These are phyloP conservation scores for Aphaenogaster rudis DNA, from an alignment of 1,140 invertebrate species.

Conservation along the genomic window DNA sequence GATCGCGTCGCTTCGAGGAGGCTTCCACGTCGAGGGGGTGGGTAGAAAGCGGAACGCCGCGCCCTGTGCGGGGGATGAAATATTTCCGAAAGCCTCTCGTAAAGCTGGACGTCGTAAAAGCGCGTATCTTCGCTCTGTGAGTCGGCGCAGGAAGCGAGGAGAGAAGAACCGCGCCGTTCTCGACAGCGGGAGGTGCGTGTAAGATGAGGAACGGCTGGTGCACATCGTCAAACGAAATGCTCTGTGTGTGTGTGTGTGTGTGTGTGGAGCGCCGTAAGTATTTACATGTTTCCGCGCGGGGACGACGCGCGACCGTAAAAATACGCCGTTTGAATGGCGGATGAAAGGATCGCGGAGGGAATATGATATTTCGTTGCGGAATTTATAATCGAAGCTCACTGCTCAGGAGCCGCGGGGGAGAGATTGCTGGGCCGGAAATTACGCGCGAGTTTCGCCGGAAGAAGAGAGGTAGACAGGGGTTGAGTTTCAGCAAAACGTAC, in stretches of 20 bases:
- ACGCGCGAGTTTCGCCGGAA: conserved; percentile 41
- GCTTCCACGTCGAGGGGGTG: not conserved
- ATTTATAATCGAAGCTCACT: conserved; percentile 70
- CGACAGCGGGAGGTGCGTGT: conserved; percentile 44
- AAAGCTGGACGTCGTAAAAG: conserved; percentile 81
- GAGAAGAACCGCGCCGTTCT: conserved; percentile 32
- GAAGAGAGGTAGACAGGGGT: not conserved
- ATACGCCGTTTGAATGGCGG: conserved; percentile 66
- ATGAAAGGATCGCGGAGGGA: conserved; percentile 60
- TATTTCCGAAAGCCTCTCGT: conserved; percentile 78
- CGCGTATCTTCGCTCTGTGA: conserved; percentile 73
- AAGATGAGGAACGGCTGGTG: conserved; percentile 63
- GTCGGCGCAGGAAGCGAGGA: not conserved
- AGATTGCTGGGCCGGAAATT: conserved; percentile 57
- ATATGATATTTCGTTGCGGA: conserved; percentile 67
- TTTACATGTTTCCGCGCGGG: conserved; percentile 71
- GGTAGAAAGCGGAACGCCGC: conserved; percentile 33
- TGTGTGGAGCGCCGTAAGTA: conserved; percentile 64
- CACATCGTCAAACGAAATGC: conserved; percentile 78
- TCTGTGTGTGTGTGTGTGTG: conserved; percentile 54
- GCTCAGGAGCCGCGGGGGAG: conserved; percentile 18
- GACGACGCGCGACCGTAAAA: conserved; percentile 61
- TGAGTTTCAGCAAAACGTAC: not conserved
- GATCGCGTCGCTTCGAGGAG: not conserved
- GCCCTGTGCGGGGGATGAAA: conserved; percentile 62